phyloP scores from a whole-genome alignment of 2,888 invertebrate genomes.

The Aspidiotus rigidus region DNA sequence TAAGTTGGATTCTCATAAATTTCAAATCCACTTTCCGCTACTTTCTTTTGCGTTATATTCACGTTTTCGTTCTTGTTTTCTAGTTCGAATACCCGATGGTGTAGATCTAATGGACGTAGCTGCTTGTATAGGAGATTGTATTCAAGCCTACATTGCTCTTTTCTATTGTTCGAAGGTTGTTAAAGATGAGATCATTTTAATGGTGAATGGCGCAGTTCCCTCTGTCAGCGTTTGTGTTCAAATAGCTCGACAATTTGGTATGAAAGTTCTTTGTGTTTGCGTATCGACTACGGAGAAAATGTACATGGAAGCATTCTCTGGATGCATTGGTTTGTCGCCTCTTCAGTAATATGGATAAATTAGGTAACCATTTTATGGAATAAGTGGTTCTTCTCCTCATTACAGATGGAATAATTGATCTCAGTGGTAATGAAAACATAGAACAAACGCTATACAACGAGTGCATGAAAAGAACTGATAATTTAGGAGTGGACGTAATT shows the following conservation, averaged over 20 bases:
- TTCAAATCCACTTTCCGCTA: background rate
- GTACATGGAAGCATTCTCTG: constrained; percentile 42
- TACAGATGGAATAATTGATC: constrained; percentile 21
- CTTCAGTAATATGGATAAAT: background rate
- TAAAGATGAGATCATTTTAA: constrained; percentile 44
- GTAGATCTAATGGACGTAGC: constrained; percentile 43
- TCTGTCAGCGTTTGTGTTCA: constrained; percentile 45
- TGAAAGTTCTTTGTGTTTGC: constrained; percentile 44
- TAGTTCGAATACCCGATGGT: constrained; percentile 21
- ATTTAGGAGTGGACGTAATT: constrained; percentile 45
- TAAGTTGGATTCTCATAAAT: constrained; percentile 41
- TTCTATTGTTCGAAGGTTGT: constrained; percentile 44
- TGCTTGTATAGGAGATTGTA: constrained; percentile 44
- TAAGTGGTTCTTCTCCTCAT: background rate
- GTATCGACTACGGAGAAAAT: constrained; percentile 43
- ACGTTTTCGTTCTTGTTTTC: background rate
- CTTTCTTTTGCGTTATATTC: background rate
- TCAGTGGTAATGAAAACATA: constrained; percentile 10
- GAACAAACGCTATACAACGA: constrained; percentile 40
- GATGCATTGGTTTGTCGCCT: constrained; percentile 34
- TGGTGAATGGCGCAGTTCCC: constrained; percentile 45
- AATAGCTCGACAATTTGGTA: constrained; percentile 45
- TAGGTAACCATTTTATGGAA: background rate
- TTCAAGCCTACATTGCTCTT: constrained; percentile 45
- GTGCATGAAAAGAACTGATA: constrained; percentile 45